Evolutionary conservation across 2,113 vertebrate species (phyloP).

Genomic region (Oenanthe melanoleuca): DNA sequence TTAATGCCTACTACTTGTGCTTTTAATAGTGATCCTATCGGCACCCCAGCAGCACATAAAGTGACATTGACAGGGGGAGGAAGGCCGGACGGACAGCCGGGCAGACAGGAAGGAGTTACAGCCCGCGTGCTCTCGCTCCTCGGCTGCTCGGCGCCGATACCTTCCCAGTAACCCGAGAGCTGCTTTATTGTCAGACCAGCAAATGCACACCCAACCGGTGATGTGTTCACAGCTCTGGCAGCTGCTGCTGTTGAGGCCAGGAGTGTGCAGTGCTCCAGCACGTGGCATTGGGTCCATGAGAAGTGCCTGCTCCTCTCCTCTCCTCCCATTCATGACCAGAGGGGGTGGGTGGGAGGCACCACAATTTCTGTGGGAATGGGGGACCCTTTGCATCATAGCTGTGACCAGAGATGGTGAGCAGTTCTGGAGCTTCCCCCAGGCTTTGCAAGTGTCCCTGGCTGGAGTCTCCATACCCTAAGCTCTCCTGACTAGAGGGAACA

Average conservation of each 20-base stretch:
- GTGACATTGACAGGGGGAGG: slow-evolving; percentile 33
- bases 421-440: not conserved
- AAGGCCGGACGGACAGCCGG: slow-evolving; percentile 44
- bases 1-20: slow-evolving; percentile 75
- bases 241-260: not conserved
- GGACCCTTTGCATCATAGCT: not conserved
- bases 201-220: not conserved
- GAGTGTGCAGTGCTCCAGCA: rapidly evolving
- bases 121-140: not conserved
- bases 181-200: slow-evolving; percentile 22
- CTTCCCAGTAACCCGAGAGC: slow-evolving; percentile 53
- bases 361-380: not conserved
- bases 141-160: slow-evolving; percentile 42
- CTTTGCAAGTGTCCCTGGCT: no score
- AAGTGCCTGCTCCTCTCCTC: no score
- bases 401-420: not conserved
- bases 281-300: not conserved
- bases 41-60: slow-evolving; percentile 53
- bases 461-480: not conserved
- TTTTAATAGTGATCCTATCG: slow-evolving; percentile 64
- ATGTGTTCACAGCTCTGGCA: not conserved
- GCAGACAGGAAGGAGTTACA: slow-evolving; percentile 65
- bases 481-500: rapidly evolving
- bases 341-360: not conserved
- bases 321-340: not conserved